These are phyloP conservation scores for Branchipolynoe longqiensis DNA, from an alignment of 2,888 invertebrate genomes.

Conservation along the genomic window DNA sequence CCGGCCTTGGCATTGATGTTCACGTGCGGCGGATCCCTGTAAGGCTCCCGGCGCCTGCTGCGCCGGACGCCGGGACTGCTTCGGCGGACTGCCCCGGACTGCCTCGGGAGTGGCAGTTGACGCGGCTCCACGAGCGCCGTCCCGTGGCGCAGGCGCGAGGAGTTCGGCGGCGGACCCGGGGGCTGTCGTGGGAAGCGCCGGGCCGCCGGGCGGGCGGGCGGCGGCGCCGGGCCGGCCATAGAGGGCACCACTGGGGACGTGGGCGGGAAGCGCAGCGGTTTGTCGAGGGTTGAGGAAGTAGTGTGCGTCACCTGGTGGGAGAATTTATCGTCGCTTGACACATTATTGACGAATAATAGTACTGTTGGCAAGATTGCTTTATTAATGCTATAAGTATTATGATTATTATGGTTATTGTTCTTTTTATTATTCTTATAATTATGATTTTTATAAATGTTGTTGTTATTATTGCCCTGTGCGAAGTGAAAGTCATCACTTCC, in stretches of 20 bases:
- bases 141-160: constrained; percentile 5
- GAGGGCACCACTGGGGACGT: neutral
- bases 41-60: neutral
- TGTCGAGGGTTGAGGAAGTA: neutral
- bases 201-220: neutral
- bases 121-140: neutral
- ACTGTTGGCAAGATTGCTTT: constrained; percentile 29
- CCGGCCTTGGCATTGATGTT: constrained; percentile 44
- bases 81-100: constrained; percentile 18
- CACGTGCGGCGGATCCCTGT: neutral
- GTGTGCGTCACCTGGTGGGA: neutral
- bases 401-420: too few species aligned
- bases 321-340: neutral
- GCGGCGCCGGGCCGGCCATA: neutral
- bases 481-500: constrained; percentile 50
- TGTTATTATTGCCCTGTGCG: too few species aligned
- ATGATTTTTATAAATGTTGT: too few species aligned
- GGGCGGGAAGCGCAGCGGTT: neutral
- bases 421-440: too few species aligned
- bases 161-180: neutral
- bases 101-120: constrained; percentile 29
- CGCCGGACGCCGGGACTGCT: constrained; percentile 12
- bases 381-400: too few species aligned
- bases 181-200: too few species aligned
- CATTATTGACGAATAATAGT: too few species aligned